Evolutionary conservation across 2,113 vertebrate genomes (phyloP).

Genomic region (Mesembrinibis cayennensis): DNA sequence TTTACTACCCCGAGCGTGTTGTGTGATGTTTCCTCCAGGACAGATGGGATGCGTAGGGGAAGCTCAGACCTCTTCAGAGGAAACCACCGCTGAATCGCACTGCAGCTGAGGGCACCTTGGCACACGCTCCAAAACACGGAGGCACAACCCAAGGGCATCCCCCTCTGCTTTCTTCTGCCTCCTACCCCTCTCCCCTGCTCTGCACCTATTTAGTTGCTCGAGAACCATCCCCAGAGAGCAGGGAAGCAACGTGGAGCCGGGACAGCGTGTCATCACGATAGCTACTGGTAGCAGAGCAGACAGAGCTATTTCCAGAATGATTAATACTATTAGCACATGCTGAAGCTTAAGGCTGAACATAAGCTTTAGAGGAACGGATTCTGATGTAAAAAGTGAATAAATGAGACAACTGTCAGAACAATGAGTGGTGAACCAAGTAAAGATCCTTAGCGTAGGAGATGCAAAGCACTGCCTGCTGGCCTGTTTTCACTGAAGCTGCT

Average conservation of each 20-base stretch:
- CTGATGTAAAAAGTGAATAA: constrained; percentile 63
- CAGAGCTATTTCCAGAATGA: constrained; percentile 61
- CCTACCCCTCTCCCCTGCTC: background rate
- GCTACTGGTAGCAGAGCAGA: constrained; percentile 17
- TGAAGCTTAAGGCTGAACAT: constrained; percentile 50
- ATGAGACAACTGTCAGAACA: constrained; percentile 62
- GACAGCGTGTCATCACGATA: background rate
- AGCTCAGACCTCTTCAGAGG: background rate
- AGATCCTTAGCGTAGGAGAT: background rate
- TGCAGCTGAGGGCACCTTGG: background rate
- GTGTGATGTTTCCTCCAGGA: constrained; percentile 14
- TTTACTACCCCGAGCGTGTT: accelerated
- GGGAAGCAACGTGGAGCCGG: background rate
- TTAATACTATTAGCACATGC: constrained; percentile 56
- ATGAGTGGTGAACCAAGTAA: constrained; percentile 37
- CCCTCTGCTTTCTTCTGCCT: background rate
- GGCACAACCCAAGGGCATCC: background rate
- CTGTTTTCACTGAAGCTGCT: background rate
- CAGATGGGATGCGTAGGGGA: background rate
- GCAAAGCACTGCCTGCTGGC: constrained; percentile 11
- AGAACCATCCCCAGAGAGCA: background rate
- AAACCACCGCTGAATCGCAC: background rate
- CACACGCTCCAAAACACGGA: background rate
- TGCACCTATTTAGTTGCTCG: background rate
- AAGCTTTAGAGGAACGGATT: constrained; percentile 47